A percentile compares a stretch with the other conserved stretches of the same genome.
These are phyloP conservation scores for Drosophila yooni DNA, from an alignment of 2,888 invertebrate genomes.

Conservation along the genomic window DNA sequence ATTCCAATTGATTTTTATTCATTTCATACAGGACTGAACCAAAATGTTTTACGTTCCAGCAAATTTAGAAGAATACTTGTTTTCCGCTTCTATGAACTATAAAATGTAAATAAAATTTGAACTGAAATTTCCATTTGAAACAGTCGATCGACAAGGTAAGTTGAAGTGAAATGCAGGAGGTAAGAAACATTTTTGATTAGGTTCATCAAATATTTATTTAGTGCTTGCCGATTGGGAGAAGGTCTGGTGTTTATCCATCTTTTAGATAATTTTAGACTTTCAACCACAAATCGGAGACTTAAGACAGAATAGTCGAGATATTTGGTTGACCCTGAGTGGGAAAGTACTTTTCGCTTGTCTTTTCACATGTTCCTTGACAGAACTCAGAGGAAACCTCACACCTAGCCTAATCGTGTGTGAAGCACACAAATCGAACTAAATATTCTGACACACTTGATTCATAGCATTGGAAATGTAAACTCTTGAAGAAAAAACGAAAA, in stretches of 20 bases:
- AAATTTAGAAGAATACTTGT: neutral
- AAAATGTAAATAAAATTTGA: neutral
- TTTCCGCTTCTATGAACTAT: neutral
- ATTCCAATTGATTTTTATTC: constrained; percentile 26
- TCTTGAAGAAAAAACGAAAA: neutral
- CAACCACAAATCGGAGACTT: neutral
- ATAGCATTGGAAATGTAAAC: neutral
- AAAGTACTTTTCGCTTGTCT: neutral
- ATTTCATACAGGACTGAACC: neutral
- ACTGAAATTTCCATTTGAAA: neutral
- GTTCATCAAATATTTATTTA: neutral
- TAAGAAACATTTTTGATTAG: neutral
- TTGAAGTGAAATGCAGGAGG: fast-evolving
- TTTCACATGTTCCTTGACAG: neutral
- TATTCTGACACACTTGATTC: neutral
- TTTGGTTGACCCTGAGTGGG: neutral
- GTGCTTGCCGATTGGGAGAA: neutral
- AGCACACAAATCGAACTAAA: neutral
- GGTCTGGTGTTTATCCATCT: neutral
- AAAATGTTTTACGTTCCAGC: neutral
- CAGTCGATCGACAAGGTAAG: neutral
- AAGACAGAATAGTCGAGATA: neutral
- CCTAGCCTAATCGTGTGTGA: neutral
- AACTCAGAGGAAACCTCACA: neutral
- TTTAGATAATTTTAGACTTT: neutral